phyloP scores from a whole-genome alignment of 2,797 vertebrate species.

The Onychomys arenicola region DNA sequence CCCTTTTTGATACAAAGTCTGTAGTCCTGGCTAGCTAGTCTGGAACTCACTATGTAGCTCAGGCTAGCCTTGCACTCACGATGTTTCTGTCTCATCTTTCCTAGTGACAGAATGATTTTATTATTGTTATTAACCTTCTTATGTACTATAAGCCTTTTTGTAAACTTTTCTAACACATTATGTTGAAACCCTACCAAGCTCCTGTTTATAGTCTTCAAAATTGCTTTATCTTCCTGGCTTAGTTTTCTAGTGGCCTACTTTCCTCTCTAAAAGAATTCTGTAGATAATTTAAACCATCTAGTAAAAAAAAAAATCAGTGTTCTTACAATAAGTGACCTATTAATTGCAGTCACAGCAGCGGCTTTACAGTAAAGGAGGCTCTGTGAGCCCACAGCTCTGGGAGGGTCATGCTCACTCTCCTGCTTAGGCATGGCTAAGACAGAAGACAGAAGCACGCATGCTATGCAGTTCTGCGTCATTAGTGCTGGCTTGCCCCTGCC shows the following conservation, averaged over 20 bases:
- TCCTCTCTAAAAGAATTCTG: slow-evolving; percentile 72
- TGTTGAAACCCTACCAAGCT: slow-evolving; percentile 12
- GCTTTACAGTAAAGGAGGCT: slow-evolving; percentile 70
- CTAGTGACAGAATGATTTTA: not conserved
- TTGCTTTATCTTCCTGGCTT: not conserved
- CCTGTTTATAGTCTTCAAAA: slow-evolving; percentile 45
- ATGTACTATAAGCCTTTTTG: not conserved
- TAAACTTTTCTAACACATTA: not conserved
- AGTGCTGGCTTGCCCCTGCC: not conserved
- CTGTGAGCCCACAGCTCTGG: slow-evolving; percentile 67
- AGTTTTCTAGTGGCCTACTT: slow-evolving; percentile 75
- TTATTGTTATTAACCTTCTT: not conserved
- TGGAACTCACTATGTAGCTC: not conserved
- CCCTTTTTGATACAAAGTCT: not conserved
- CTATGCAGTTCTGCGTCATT: slow-evolving; percentile 60
- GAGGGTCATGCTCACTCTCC: slow-evolving; percentile 34
- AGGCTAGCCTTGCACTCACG: not conserved
- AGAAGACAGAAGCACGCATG: slow-evolving; percentile 16
- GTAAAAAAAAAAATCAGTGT: slow-evolving; percentile 63
- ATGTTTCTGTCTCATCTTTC: not conserved
- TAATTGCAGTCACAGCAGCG: slow-evolving; percentile 65
- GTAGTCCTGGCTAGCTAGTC: not conserved
- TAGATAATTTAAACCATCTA: slow-evolving; percentile 36
- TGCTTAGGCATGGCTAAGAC: slow-evolving; percentile 48
- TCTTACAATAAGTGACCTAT: slow-evolving; percentile 83